Percentiles rank a stretch among this genome's conserved stretches.
phyloP scores from a whole-genome alignment of 2,888 invertebrate species.

The Flexamia atlantica region DNA sequence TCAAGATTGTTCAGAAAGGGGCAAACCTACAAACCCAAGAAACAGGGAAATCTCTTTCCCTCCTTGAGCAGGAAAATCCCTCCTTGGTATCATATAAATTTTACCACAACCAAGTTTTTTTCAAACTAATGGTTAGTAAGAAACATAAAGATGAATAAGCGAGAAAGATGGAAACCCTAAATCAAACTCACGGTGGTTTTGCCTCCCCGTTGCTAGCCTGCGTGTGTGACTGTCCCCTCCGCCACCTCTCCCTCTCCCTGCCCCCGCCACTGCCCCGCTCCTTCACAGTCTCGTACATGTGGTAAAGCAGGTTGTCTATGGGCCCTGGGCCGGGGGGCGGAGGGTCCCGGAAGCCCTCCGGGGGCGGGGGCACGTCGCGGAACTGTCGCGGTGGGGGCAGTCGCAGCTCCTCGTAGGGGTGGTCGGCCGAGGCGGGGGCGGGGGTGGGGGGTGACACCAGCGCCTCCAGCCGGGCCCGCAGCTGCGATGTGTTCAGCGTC shows the following conservation, averaged over 20 bases:
- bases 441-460: slow-evolving; percentile 74
- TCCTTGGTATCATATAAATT: too few relatives aligned
- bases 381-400: slow-evolving; percentile 91
- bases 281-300: slow-evolving; percentile 85
- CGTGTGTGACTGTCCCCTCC: neutral
- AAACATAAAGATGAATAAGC: too few relatives aligned
- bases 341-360: slow-evolving; percentile 77
- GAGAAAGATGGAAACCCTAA: too few relatives aligned
- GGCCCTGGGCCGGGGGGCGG: slow-evolving; percentile 73
- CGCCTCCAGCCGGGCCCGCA: slow-evolving; percentile 82
- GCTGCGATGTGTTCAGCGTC: slow-evolving; percentile 78
- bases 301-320: slow-evolving; percentile 88
- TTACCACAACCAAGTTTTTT: too few relatives aligned
- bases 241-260: slow-evolving; percentile 66
- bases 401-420: slow-evolving; percentile 75
- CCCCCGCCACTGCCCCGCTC: slow-evolving; percentile 68
- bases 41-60: too few relatives aligned
- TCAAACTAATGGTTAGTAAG: too few relatives aligned
- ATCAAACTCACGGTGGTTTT: slow-evolving; percentile 46
- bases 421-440: slow-evolving; percentile 61
- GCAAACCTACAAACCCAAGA: too few relatives aligned
- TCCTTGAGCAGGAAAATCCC: too few relatives aligned
- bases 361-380: slow-evolving; percentile 88
- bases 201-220: slow-evolving; percentile 46
- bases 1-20: too few relatives aligned